phyloP scores from a whole-genome alignment of 2,113 vertebrate species.

The Gymnorhina tibicen region DNA sequence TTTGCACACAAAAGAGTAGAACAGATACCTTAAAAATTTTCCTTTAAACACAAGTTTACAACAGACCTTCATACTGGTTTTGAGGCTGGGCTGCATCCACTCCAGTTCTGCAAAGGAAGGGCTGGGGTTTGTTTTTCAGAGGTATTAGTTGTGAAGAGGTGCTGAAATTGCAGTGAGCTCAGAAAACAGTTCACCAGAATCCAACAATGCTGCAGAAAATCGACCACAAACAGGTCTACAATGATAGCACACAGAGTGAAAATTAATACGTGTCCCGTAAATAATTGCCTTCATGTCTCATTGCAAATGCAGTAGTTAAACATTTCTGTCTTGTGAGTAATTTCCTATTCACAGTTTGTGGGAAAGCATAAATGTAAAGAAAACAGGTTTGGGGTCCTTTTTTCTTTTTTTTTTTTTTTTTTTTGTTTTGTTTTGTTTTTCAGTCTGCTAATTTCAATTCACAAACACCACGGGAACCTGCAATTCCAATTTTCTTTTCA shows the following conservation, averaged over 20 bases:
- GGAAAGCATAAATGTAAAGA: conserved; percentile 51
- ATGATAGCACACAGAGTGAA: conserved; percentile 33
- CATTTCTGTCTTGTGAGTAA: conserved; percentile 36
- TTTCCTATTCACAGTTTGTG: conserved; percentile 44
- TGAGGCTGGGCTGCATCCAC: neutral
- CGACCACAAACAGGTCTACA: conserved; percentile 12
- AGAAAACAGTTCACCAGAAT: neutral
- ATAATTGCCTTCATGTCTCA: conserved; percentile 42
- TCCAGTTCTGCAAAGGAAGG: neutral
- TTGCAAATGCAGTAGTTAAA: conserved; percentile 51
- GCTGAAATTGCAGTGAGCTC: neutral
- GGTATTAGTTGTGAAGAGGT: accelerated
- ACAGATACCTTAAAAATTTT: neutral
- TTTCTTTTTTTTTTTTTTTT: neutral
- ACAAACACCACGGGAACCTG: conserved; percentile 56
- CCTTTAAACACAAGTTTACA: neutral
- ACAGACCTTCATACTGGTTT: neutral
- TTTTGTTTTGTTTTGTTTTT: conserved; percentile 15
- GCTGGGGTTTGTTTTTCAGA: neutral
- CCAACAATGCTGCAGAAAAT: neutral
- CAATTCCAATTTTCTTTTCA: conserved; percentile 77
- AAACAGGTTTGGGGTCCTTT: conserved; percentile 30
- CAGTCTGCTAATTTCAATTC: conserved; percentile 73
- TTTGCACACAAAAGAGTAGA: neutral
- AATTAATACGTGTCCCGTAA: conserved; percentile 21